Conservation (phyloP, 2,113 vertebrate genomes). For the Callaeas wilsoni region DNA sequence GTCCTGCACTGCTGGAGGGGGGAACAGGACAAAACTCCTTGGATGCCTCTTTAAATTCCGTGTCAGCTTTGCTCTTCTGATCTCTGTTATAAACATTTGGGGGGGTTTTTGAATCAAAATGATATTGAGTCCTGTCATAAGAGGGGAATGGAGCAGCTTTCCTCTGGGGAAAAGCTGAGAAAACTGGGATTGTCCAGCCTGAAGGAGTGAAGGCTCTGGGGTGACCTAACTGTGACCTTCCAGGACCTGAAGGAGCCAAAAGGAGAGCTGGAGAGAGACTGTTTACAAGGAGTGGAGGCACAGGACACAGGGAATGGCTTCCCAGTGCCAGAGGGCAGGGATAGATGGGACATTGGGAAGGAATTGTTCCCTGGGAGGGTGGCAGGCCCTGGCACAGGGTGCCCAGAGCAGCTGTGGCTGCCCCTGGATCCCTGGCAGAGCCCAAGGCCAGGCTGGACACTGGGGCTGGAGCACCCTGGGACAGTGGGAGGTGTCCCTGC, state of each 20-base stretch:
- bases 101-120: neutral
- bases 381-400: neutral
- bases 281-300: neutral
- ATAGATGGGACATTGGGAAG: neutral
- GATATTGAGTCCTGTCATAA: neutral
- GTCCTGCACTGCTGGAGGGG: rapidly evolving
- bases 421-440: neutral
- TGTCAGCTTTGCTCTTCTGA: neutral
- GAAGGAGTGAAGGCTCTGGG: neutral
- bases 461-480: neutral
- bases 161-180: neutral
- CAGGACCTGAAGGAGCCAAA: neutral
- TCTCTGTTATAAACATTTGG: neutral
- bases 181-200: neutral
- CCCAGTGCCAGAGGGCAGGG: neutral
- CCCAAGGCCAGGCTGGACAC: neutral
- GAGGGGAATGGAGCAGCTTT: neutral
- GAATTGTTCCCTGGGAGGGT: neutral
- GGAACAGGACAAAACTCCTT: neutral
- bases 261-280: neutral
- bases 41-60: neutral
- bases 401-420: neutral
- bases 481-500: neutral
- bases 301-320: neutral
- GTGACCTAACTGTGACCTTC: neutral